Evolutionary conservation across 2,797 vertebrate species (phyloP).

Genomic region (Megalops cyprinoides): DNA sequence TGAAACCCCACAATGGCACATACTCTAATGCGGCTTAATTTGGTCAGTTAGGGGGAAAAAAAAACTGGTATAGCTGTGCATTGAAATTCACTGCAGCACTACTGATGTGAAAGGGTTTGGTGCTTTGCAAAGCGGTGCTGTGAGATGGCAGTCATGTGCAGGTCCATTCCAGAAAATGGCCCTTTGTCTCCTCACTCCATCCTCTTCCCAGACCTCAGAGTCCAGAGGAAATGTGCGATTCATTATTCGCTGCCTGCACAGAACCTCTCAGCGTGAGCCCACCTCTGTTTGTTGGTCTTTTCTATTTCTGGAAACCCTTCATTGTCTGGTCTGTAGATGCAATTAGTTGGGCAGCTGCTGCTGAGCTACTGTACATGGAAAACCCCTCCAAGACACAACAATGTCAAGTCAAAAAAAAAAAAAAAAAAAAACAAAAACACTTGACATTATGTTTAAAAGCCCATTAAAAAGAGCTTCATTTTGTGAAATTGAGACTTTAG

Average conservation of each 20-base stretch:
- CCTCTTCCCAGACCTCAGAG: slow-evolving; percentile 50
- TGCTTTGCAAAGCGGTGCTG: slow-evolving; percentile 52
- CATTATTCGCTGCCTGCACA: slow-evolving; percentile 50
- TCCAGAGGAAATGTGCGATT: slow-evolving; percentile 69
- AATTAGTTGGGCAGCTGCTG: slow-evolving; percentile 48
- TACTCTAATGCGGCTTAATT: no score
- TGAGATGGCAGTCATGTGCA: slow-evolving; percentile 60
- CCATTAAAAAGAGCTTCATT: no score
- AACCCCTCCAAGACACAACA: not conserved
- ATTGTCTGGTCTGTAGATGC: slow-evolving; percentile 57
- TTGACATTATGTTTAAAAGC: no score
- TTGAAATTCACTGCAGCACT: no score
- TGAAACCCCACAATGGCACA: no score
- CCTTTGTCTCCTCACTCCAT: slow-evolving; percentile 46
- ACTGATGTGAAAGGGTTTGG: slow-evolving; percentile 40
- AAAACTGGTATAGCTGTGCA: no score
- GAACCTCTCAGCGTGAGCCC: slow-evolving; percentile 42
- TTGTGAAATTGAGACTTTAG: no score
- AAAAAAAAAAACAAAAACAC: no score
- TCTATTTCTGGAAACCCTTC: slow-evolving; percentile 22
- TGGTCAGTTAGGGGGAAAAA: no score
- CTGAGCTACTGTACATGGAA: no score
- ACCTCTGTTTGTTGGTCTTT: slow-evolving; percentile 32
- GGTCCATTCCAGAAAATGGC: slow-evolving; percentile 63
- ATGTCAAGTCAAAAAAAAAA: not conserved